Base-by-base conservation (phyloP, 1,140 invertebrate genomes). In the Platyura marginata region DNA sequence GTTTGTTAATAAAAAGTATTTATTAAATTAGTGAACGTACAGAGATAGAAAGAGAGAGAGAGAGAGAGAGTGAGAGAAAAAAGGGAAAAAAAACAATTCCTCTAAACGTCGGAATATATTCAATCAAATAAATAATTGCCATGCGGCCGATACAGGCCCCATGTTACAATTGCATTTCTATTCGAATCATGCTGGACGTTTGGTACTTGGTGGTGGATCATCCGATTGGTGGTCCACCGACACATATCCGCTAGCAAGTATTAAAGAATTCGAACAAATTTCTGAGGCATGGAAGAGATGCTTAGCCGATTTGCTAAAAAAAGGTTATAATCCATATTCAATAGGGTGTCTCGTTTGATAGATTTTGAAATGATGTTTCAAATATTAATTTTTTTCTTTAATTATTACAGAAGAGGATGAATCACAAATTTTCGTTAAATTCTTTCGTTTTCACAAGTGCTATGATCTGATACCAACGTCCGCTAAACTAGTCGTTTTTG, bases 381-480 rank as follows among this genome's bases (percentile, higher is more conserved):
- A 35, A 10, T 19, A 19, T 16, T 25, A 40, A 16, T 32, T 47
- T 48, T 46, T 63, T 50, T 66, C 62, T 63, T 62, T 59, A 50
- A n/a, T n/a, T n/a, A 50, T 88, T 87, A 41, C 82, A 94, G 89
- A 90, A 70, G 85, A 93, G 63, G 88, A 94, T 69, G 88, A 94
- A 63, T 87, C 85, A 52, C 85, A 92, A 65, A 91, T 95, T 53
- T 94, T 92, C 69, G 87, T 92, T 44, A 96, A 95, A 61, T 97
- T 99, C 71, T 98, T 98, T 78, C 91, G 93, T 64, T 93, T 93
- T 62, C 93, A 98, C 74, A 93, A 91, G 65, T 98, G 94, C 63
- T 98, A 98, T 68, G 95, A 98, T 71, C 73, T 98, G 54, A 98
- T 99, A 63, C 96, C 96, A 37, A 96, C 92, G 35, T 96, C 91